Evolutionary conservation across 2,797 vertebrate genomes (phyloP).

Genomic region (Coregonus suidteri): DNA sequence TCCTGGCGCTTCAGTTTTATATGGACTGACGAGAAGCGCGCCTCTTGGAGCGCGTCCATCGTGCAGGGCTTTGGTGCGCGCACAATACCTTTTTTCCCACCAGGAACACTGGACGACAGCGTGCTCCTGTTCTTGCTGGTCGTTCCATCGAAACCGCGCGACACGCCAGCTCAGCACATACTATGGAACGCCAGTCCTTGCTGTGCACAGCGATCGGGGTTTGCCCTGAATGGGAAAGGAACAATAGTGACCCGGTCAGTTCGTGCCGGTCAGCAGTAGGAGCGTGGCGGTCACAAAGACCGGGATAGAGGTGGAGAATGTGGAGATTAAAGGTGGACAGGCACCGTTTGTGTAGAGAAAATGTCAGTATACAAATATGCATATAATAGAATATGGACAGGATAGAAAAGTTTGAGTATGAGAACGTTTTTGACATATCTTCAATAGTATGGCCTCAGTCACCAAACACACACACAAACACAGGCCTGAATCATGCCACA

Average conservation of each 20-base stretch:
- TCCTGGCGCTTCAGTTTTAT: slow-evolving; percentile 84
- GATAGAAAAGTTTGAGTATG: not conserved
- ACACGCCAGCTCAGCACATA: slow-evolving; percentile 78
- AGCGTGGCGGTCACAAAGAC: slow-evolving; percentile 57
- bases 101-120: slow-evolving; percentile 11
- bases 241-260: slow-evolving; percentile 72
- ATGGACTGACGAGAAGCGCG: slow-evolving; percentile 50
- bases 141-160: slow-evolving; percentile 21
- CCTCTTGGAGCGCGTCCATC: slow-evolving; percentile 35
- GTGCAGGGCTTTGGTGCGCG: slow-evolving; percentile 6
- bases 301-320: slow-evolving; percentile 60
- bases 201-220: slow-evolving; percentile 8
- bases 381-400: not conserved
- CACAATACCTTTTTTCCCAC: not conserved
- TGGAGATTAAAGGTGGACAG: slow-evolving; percentile 66
- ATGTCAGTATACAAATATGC: not conserved
- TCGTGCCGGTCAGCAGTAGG: slow-evolving; percentile 77
- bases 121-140: slow-evolving; percentile 32
- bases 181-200: slow-evolving; percentile 51
- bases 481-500: too few relatives aligned
- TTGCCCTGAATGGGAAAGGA: slow-evolving; percentile 32
- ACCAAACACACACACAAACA: not conserved
- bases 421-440: not conserved
- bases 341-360: slow-evolving; percentile 20
- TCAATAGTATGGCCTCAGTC: not conserved